A percentile compares a stretch with the other conserved stretches of the same genome.
These are phyloP conservation scores for Thymelicus acteon DNA, from an alignment of 2,888 invertebrate species.

Conservation along the genomic window DNA sequence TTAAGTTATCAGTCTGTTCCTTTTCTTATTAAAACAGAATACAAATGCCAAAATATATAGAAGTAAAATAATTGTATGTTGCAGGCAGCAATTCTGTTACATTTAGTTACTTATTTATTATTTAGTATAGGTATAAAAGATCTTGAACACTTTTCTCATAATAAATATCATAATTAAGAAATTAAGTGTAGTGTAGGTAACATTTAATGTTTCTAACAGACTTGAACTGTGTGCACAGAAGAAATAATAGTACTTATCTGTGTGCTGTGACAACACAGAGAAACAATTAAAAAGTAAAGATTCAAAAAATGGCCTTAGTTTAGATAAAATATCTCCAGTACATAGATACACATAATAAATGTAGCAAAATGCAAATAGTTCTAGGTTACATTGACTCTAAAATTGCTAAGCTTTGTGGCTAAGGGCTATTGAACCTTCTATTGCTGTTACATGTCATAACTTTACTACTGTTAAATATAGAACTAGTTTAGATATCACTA, in stretches of 20 bases:
- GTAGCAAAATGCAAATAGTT: not conserved
- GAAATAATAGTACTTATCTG: too few relatives aligned
- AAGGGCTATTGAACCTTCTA: not conserved
- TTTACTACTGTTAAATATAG: not conserved
- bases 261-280: too few relatives aligned
- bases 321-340: too few relatives aligned
- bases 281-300: too few relatives aligned
- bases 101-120: not conserved
- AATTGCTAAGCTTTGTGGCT: not conserved
- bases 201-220: too few relatives aligned
- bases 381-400: not conserved
- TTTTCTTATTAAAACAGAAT: not conserved
- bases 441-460: not conserved
- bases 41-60: not conserved
- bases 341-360: not conserved
- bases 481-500: conserved; percentile 1
- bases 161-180: too few relatives aligned
- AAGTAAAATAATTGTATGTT: not conserved
- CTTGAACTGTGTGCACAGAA: too few relatives aligned
- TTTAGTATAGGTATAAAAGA: too few relatives aligned
- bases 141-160: too few relatives aligned
- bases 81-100: not conserved
- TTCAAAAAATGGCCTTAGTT: too few relatives aligned
- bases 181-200: too few relatives aligned
- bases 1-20: conserved; percentile 12